Evolutionary conservation across 1,140 invertebrate species (phyloP).

Genomic region (Saccostrea cuccullata): DNA sequence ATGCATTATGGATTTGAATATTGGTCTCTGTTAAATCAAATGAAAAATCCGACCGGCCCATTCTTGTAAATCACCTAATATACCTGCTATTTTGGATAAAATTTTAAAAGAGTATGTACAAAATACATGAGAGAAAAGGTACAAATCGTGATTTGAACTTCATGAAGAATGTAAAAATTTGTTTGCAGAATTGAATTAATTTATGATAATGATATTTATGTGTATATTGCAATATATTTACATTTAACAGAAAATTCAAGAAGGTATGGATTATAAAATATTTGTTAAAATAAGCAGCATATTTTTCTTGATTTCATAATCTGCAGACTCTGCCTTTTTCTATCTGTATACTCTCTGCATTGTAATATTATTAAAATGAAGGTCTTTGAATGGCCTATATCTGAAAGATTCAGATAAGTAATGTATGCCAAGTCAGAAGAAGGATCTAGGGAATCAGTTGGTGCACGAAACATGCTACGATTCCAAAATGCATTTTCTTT

Average conservation of each 20-base stretch:
- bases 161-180: no score
- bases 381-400: no score
- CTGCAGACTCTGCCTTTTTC: neutral
- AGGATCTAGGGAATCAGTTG: neutral
- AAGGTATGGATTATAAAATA: neutral
- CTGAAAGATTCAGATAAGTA: no score
- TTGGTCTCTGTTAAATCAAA: neutral
- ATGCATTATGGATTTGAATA: slow-evolving; percentile 16
- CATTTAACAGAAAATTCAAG: neutral
- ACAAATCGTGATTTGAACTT: no score
- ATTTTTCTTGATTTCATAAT: neutral
- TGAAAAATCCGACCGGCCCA: neutral
- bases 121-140: no score
- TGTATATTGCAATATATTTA: neutral
- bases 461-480: neutral
- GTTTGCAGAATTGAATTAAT: neutral
- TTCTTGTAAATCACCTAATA: no score
- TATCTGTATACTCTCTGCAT: neutral
- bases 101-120: no score
- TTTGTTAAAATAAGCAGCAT: neutral
- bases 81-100: no score
- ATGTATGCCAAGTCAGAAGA: neutral
- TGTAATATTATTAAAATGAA: no score
- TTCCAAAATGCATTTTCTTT: slow-evolving; percentile 20
- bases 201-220: neutral